These are phyloP conservation scores for Sciurus carolinensis DNA, from an alignment of 2,797 vertebrate genomes.

Conservation along the genomic window DNA sequence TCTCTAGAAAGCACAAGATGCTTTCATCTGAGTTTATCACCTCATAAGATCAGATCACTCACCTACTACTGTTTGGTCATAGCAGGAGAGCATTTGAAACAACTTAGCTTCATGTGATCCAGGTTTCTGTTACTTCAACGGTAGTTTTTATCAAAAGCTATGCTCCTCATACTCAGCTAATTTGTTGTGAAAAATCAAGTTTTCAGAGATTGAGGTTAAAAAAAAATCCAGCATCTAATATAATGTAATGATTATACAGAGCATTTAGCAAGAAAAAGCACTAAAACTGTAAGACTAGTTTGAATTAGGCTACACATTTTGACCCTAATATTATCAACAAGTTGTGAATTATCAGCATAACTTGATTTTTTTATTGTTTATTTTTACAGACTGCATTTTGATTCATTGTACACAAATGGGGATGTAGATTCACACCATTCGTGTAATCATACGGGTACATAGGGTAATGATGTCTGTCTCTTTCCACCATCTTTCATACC, in stretches of 20 bases:
- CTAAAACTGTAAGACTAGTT: background rate
- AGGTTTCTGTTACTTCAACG: background rate
- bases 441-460: too few species aligned
- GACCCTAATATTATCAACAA: background rate
- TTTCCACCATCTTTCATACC: too few species aligned
- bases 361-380: background rate
- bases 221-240: background rate
- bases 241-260: background rate
- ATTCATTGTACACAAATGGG: too few species aligned
- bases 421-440: too few species aligned
- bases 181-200: background rate
- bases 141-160: background rate
- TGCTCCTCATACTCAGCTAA: background rate
- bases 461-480: too few species aligned
- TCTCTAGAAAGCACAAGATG: background rate
- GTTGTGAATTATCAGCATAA: background rate
- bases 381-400: too few species aligned
- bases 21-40: background rate
- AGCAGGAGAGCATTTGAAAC: background rate
- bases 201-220: background rate
- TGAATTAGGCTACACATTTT: background rate
- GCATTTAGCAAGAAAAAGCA: slow-evolving; percentile 25
- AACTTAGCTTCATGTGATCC: background rate
- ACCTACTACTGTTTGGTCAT: too few species aligned
- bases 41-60: background rate